Evolutionary conservation across 2,888 invertebrate species (phyloP).

Genomic region (Dicyrtomina minuta): DNA sequence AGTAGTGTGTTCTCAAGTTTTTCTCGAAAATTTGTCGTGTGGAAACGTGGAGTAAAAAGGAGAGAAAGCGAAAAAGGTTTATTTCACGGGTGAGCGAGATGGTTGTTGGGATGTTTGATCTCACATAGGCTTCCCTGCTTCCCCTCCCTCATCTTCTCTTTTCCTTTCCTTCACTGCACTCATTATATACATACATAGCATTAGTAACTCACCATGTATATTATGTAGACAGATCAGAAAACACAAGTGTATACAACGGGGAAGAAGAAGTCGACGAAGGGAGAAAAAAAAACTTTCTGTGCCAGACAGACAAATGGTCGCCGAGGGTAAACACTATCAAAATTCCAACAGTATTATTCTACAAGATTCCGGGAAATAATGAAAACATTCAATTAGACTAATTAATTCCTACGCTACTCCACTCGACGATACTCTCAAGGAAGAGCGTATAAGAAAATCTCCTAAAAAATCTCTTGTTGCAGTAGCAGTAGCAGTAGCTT

Average conservation of each 20-base stretch:
- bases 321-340: constrained; percentile 30
- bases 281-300: constrained; percentile 9
- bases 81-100: constrained; percentile 29
- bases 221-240: too few species aligned
- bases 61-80: constrained; percentile 6
- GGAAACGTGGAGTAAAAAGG: background rate
- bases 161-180: too few species aligned
- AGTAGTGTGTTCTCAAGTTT: too few species aligned
- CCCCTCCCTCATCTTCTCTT: too few species aligned
- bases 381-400: constrained; percentile 33
- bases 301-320: constrained; percentile 29
- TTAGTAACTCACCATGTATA: too few species aligned
- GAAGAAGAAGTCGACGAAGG: background rate
- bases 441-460: background rate
- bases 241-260: too few species aligned
- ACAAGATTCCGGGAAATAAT: constrained; percentile 27
- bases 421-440: background rate
- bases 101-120: background rate
- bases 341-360: constrained; percentile 11
- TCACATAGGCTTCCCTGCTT: too few species aligned
- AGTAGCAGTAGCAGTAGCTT: too few species aligned
- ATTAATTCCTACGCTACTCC: constrained; percentile 25
- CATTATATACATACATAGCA: too few species aligned
- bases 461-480: background rate
- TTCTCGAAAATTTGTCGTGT: background rate